Percentiles rank a stretch among this genome's conserved stretches.
phyloP scores from a whole-genome alignment of 1,140 invertebrate genomes.

The Branchinecta lindahli region DNA sequence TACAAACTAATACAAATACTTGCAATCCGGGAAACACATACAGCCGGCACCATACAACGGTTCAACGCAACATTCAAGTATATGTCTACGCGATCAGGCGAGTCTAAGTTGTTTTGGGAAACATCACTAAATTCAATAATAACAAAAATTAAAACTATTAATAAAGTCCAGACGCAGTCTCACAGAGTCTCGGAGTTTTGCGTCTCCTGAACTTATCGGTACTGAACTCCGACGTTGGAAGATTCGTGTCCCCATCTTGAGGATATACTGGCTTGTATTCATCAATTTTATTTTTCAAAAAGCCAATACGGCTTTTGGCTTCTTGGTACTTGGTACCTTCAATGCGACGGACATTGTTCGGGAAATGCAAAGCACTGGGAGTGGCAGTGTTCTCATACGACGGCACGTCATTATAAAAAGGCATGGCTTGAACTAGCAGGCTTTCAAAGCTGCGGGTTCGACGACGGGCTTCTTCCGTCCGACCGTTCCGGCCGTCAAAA shows the following conservation, averaged over 20 bases:
- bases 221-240: not conserved
- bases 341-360: not conserved
- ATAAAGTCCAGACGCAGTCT: constrained; percentile 17
- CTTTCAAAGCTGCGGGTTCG: not conserved
- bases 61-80: no score
- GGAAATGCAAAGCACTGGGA: not conserved
- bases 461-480: not conserved
- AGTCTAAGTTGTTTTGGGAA: no score
- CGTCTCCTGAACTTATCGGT: not conserved
- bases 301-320: not conserved
- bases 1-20: no score
- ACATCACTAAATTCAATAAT: no score
- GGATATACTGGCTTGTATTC: not conserved
- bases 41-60: no score
- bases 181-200: constrained; percentile 11
- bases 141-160: constrained; percentile 13
- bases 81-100: no score
- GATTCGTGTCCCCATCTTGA: not conserved
- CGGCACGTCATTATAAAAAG: not conserved
- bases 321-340: not conserved
- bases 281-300: not conserved
- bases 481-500: not conserved
- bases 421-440: not conserved
- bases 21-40: no score
- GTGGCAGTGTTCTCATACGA: not conserved